Base-by-base conservation (phyloP, 2,888 invertebrate species). In the Oscheius sp. region DNA sequence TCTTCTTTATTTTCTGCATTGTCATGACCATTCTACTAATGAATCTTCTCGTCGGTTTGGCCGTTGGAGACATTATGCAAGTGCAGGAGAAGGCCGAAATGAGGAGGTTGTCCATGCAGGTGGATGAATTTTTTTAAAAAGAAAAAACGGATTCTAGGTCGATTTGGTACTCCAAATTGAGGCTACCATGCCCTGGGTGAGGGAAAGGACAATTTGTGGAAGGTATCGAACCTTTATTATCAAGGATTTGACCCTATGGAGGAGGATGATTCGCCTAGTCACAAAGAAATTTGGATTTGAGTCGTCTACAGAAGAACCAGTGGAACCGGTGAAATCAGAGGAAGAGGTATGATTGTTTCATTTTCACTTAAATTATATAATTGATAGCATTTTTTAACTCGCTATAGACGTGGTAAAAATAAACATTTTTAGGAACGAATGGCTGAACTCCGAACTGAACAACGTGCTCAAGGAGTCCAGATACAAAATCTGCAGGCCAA, bases 41-140 rank as follows among this genome's bases (percentile, higher is more conserved):
- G 86, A 87, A 87, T 75, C 74, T 87, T 36, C 75, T 87, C 72
- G 71, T 78, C 70, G 89, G 89, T 85, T 80, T 89, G 81, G 89
- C 89, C 70, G 89, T 89, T 33, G 89, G 89, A 78, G 89, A 89
- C 82, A 89, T 89, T 75, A 89, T 89, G 74, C 87, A 86, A 45
- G 89, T 89, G 17, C 89, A 89, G 75, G 88, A 88, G 51, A 86
- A 88, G 73, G 89, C 89, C 20, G 87, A 86, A 12, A 83, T 89
- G 14, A 87, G 87, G 72, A 71, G 86, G 45, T 74, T 86, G n/a
- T 85, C 84, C 38, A 86, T 86, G 82, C 74, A 74, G 67, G 73
- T 73, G 2, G 6, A 12, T 32, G 6, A 30, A n/a, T 32, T 22
- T n/a, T 9, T 26, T n/a, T 12, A 45, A 5, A n/a, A 9, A 17